Percentiles rank a stretch among this genome's conserved stretches.
Conservation (phyloP, 1,140 invertebrate species). For the Camponotus pennsylvanicus region DNA sequence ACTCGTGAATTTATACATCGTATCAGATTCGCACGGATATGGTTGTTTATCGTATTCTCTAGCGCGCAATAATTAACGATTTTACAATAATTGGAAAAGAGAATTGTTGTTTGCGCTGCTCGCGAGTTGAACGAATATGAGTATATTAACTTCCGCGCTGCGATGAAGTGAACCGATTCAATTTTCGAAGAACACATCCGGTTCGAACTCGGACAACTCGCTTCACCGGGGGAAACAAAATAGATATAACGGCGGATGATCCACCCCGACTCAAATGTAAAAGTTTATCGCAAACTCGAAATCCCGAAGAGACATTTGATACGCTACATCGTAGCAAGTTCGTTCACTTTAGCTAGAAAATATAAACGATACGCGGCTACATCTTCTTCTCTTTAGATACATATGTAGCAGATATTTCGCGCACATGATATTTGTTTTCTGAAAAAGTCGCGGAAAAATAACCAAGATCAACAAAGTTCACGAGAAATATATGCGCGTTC, state of each 20-base stretch:
- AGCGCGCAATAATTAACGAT: slow-evolving; percentile 57
- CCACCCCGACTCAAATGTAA: slow-evolving; percentile 27
- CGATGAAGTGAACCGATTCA: slow-evolving; percentile 41
- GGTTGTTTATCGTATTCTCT: slow-evolving; percentile 47
- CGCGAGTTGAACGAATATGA: slow-evolving; percentile 45
- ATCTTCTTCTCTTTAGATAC: neutral
- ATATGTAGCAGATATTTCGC: neutral
- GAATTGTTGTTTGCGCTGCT: slow-evolving; percentile 45
- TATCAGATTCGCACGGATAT: slow-evolving; percentile 23
- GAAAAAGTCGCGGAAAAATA: slow-evolving; percentile 40
- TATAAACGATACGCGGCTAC: slow-evolving; percentile 23
- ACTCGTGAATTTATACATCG: slow-evolving; percentile 42
- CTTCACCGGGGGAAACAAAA: slow-evolving; percentile 17
- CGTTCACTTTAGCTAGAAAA: slow-evolving; percentile 43
- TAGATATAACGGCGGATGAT: slow-evolving; percentile 22
- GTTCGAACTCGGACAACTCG: slow-evolving; percentile 41
- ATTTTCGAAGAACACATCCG: slow-evolving; percentile 33
- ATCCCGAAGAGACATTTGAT: slow-evolving; percentile 53
- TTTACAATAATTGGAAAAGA: slow-evolving; percentile 58
- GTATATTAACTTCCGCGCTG: slow-evolving; percentile 52
- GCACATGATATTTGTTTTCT: slow-evolving; percentile 30
- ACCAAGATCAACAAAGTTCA: slow-evolving; percentile 22
- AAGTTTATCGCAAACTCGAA: slow-evolving; percentile 49
- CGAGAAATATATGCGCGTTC: neutral
- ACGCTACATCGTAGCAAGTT: slow-evolving; percentile 41